A percentile compares a stretch with the other conserved stretches of the same genome.
These are phyloP conservation scores for Thunnus albacares DNA, from an alignment of 2,797 vertebrate species.

Conservation along the genomic window DNA sequence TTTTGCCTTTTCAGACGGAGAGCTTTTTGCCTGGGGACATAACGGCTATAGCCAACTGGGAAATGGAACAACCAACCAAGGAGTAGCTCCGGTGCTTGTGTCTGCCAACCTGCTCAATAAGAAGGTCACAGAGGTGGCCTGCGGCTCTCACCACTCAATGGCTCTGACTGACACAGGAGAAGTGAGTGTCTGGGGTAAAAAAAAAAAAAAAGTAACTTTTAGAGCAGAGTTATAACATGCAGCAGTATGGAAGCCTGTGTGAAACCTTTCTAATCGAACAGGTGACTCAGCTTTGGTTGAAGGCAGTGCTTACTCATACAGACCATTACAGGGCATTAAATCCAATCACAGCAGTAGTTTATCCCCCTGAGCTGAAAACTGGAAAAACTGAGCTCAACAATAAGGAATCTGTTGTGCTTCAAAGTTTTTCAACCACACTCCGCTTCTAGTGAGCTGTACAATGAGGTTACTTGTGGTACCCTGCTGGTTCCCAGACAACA, in stretches of 20 bases:
- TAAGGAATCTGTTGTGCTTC: slow-evolving; percentile 44
- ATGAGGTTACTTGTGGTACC: background rate
- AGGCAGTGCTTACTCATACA: slow-evolving; percentile 9
- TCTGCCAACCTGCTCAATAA: slow-evolving; percentile 92
- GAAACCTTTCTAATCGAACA: slow-evolving; percentile 19
- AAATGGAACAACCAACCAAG: slow-evolving; percentile 95
- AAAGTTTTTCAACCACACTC: background rate
- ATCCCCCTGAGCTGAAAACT: slow-evolving; percentile 44
- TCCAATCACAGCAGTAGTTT: slow-evolving; percentile 22
- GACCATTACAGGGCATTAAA: slow-evolving; percentile 2
- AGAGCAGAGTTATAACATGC: background rate
- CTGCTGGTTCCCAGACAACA: background rate
- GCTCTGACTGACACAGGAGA: slow-evolving; percentile 93
- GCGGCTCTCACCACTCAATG: slow-evolving; percentile 98
- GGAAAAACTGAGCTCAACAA: background rate
- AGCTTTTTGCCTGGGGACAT: slow-evolving; percentile 96
- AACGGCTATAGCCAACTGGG: slow-evolving; percentile 98
- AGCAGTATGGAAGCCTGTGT: background rate
- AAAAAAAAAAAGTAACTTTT: background rate
- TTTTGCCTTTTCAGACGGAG: slow-evolving; percentile 89
- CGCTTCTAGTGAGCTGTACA: background rate
- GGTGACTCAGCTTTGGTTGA: slow-evolving; percentile 45
- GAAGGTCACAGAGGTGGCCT: slow-evolving; percentile 93
- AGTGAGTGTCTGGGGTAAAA: slow-evolving; percentile 80
- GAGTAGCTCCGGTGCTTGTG: slow-evolving; percentile 91